Percentiles rank a stretch among this genome's conserved stretches.
These are phyloP conservation scores for Ectemnius lituratus DNA, from an alignment of 2,888 invertebrate genomes.

Conservation along the genomic window DNA sequence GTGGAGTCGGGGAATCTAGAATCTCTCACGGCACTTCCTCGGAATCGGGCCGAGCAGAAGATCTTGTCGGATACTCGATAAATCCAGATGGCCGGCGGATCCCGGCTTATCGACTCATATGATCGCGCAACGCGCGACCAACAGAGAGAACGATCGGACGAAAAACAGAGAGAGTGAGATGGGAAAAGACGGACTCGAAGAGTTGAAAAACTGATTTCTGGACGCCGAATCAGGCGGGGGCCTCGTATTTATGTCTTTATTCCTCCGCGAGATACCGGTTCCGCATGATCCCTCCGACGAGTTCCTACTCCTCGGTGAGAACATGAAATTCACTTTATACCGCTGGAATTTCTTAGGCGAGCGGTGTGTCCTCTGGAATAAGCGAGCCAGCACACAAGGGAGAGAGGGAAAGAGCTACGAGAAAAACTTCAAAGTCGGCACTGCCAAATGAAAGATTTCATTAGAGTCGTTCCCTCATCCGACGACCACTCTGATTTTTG, in stretches of 20 bases:
- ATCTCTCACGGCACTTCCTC: conserved; percentile 32
- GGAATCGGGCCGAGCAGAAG: conserved; percentile 35
- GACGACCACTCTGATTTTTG: conserved; percentile 36
- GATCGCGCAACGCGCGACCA: conserved; percentile 37
- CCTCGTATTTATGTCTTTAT: conserved; percentile 55
- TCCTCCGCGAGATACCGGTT: conserved; percentile 51
- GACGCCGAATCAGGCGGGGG: conserved; percentile 21
- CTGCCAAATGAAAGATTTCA: conserved; percentile 44
- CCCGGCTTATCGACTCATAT: conserved; percentile 45
- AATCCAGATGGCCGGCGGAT: conserved; percentile 49
- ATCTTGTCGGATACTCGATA: conserved; percentile 49
- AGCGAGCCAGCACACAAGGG: too few species aligned
- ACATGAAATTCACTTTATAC: conserved; percentile 40
- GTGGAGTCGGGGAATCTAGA: conserved; percentile 27
- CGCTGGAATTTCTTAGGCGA: conserved; percentile 32
- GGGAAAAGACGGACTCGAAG: conserved; percentile 21
- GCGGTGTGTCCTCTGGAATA: too few species aligned
- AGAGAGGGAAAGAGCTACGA: too few species aligned
- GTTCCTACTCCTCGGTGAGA: too few species aligned
- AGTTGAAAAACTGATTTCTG: conserved; percentile 54
- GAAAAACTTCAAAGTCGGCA: conserved; percentile 10
- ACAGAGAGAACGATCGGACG: too few species aligned
- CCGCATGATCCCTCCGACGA: not conserved
- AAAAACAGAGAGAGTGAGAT: conserved; percentile 7
- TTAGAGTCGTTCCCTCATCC: conserved; percentile 18